Evolutionary conservation across 2,888 invertebrate genomes (phyloP).

Genomic region (Chromoteleia sp.): DNA sequence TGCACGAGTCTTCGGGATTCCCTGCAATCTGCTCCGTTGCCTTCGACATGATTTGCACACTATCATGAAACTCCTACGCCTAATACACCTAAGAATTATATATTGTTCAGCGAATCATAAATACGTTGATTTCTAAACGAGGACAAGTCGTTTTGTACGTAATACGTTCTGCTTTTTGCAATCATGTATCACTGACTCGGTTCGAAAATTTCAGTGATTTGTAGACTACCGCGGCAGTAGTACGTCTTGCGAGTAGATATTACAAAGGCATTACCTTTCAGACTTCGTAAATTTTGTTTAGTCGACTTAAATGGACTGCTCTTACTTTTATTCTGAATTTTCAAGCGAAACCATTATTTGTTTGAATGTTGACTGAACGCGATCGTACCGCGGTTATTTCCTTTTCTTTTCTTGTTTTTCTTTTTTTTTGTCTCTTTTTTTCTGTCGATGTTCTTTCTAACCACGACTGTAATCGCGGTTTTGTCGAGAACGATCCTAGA

Average conservation of each 20-base stretch:
- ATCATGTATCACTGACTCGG: constrained; percentile 27
- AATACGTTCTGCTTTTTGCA: constrained; percentile 42
- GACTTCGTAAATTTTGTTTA: constrained; percentile 22
- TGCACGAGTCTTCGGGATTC: constrained; percentile 66
- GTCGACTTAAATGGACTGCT: constrained; percentile 9
- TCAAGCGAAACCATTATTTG: not conserved
- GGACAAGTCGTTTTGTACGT: constrained; percentile 51
- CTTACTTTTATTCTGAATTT: not conserved
- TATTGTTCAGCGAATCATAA: constrained; percentile 58
- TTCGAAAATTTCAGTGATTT: constrained; percentile 55
- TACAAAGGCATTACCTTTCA: constrained; percentile 14
- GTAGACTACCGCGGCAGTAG: constrained; percentile 32
- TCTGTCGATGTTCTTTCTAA: too few species aligned
- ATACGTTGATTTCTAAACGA: constrained; percentile 56
- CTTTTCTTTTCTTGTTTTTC: not conserved
- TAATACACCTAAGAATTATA: constrained; percentile 64
- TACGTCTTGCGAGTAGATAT: constrained; percentile 4
- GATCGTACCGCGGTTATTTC: not conserved
- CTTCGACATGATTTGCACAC: constrained; percentile 68
- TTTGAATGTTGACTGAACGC: constrained; percentile 18
- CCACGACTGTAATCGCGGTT: not conserved
- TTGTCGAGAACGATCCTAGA: not conserved
- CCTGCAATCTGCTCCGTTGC: constrained; percentile 55
- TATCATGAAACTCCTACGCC: constrained; percentile 61
- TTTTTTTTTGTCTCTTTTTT: too few species aligned